Percentiles rank a stretch among this genome's conserved stretches.
Evolutionary conservation across 1,140 invertebrate genomes (phyloP).

Genomic region (Limonius californicus): DNA sequence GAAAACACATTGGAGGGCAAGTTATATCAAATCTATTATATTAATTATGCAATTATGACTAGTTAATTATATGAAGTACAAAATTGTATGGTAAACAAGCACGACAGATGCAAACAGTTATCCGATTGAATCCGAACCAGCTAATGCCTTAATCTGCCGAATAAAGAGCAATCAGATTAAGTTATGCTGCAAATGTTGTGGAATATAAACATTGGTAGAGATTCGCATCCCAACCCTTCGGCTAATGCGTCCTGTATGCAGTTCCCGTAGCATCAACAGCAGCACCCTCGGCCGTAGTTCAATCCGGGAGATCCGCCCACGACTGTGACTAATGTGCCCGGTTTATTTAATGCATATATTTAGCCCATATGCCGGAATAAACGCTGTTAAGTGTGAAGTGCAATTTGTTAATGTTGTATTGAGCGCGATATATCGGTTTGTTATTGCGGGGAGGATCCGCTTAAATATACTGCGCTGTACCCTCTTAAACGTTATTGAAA

Average conservation of each 20-base stretch:
- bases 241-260: conserved; percentile 17
- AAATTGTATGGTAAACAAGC: too few species aligned
- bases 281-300: conserved; percentile 3
- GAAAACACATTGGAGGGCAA: too few species aligned
- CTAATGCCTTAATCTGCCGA: neutral
- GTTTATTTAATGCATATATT: conserved; percentile 43
- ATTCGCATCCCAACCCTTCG: conserved; percentile 13
- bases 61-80: too few species aligned
- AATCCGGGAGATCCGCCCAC: conserved; percentile 30
- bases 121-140: too few species aligned
- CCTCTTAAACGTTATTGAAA: conserved; percentile 25
- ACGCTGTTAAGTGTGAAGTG: conserved; percentile 42
- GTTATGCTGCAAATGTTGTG: neutral
- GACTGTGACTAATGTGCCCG: conserved; percentile 11
- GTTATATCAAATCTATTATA: too few species aligned
- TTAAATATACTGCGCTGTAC: conserved; percentile 27
- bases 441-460: conserved; percentile 40
- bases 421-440: conserved; percentile 38
- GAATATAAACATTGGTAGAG: conserved; percentile 4
- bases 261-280: neutral
- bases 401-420: conserved; percentile 43
- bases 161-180: neutral
- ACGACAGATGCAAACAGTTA: too few species aligned
- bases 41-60: too few species aligned
- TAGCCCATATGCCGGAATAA: conserved; percentile 40